phyloP scores from a whole-genome alignment of 2,888 invertebrate genomes.

The Frankliniella intonsa region DNA sequence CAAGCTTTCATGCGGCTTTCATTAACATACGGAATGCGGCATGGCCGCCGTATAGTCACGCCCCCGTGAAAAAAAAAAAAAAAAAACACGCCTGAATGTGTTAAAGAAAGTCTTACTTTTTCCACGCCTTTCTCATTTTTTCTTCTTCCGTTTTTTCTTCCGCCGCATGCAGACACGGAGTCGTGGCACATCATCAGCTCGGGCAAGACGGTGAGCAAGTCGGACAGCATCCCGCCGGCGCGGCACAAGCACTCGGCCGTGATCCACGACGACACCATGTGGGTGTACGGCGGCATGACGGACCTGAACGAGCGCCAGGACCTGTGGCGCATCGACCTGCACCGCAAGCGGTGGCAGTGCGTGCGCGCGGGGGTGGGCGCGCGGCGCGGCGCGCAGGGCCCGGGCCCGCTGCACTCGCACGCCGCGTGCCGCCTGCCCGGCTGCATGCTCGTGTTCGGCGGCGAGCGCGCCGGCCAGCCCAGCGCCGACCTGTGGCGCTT shows the following conservation, averaged over 20 bases:
- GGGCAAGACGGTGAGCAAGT: constrained; percentile 41
- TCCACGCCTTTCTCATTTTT: background rate
- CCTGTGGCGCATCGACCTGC: constrained; percentile 74
- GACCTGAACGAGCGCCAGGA: constrained; percentile 61
- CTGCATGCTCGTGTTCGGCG: constrained; percentile 75
- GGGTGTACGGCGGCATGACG: constrained; percentile 84
- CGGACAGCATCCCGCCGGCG: constrained; percentile 42
- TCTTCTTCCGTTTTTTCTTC: background rate
- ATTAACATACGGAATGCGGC: too few species aligned
- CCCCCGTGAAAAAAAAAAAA: too few species aligned
- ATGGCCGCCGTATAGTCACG: too few species aligned
- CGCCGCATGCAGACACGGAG: constrained; percentile 61
- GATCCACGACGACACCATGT: constrained; percentile 74
- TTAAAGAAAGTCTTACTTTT: too few species aligned
- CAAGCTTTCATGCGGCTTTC: too few species aligned
- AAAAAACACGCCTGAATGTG: too few species aligned
- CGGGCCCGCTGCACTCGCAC: constrained; percentile 70
- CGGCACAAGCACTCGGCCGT: constrained; percentile 74
- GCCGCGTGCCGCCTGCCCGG: constrained; percentile 71
- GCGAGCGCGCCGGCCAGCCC: constrained; percentile 65
- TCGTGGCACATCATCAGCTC: constrained; percentile 66
- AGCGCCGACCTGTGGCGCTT: constrained; percentile 78
- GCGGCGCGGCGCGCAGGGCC: constrained; percentile 59
- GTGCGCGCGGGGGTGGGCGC: constrained; percentile 39
- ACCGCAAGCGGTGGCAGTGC: constrained; percentile 58